Evolutionary conservation across 2,888 invertebrate genomes (phyloP).

Genomic region (Xestia c-nigrum): DNA sequence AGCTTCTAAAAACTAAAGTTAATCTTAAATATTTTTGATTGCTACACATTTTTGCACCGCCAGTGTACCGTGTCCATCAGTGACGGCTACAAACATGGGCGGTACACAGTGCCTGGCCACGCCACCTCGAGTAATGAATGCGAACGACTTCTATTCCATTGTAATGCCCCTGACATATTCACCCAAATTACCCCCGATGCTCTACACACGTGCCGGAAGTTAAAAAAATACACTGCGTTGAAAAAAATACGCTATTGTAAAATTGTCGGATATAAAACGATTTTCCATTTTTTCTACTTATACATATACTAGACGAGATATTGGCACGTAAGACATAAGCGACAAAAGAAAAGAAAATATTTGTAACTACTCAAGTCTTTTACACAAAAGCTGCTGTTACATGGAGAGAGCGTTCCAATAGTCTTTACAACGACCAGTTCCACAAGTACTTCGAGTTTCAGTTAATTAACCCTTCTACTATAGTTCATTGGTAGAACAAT

Average conservation of each 20-base stretch:
- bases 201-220: slow-evolving; percentile 36
- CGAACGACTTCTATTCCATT: slow-evolving; percentile 73
- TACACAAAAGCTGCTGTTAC: slow-evolving; percentile 70
- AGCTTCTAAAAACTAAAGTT: background rate
- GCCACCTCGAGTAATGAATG: slow-evolving; percentile 77
- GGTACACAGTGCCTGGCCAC: slow-evolving; percentile 64
- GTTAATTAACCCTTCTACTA: slow-evolving; percentile 62
- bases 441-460: slow-evolving; percentile 58
- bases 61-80: slow-evolving; percentile 70
- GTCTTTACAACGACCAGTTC: slow-evolving; percentile 65
- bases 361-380: slow-evolving; percentile 72
- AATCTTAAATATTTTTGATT: background rate
- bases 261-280: slow-evolving; percentile 43
- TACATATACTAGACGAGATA: slow-evolving; percentile 62
- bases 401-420: slow-evolving; percentile 64
- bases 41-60: slow-evolving; percentile 34
- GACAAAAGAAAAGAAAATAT: slow-evolving; percentile 75
- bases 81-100: slow-evolving; percentile 75
- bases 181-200: slow-evolving; percentile 72
- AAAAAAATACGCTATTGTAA: slow-evolving; percentile 42
- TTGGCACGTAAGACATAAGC: slow-evolving; percentile 71
- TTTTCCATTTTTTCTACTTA: slow-evolving; percentile 22
- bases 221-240: slow-evolving; percentile 45
- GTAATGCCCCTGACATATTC: slow-evolving; percentile 73
- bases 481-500: slow-evolving; percentile 34